Conservation (phyloP, 2,888 invertebrate species). For the Apamea anceps region DNA sequence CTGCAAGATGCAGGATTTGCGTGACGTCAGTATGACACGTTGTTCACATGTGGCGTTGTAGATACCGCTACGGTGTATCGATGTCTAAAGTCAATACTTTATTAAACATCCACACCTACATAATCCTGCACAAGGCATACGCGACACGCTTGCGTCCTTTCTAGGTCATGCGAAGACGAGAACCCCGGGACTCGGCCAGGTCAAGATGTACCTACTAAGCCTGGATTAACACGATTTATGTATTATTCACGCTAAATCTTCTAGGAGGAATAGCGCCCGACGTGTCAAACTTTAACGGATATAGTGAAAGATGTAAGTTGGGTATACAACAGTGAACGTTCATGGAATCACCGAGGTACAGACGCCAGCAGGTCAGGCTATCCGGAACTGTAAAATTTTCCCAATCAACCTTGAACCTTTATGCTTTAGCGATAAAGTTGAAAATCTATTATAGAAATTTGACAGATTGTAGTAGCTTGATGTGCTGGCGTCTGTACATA, state of each 20-base stretch:
- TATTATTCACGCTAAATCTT: conserved; percentile 19
- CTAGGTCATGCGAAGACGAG: conserved; percentile 42
- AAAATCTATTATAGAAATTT: too few relatives aligned
- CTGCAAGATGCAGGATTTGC: too few relatives aligned
- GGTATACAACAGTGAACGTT: background rate
- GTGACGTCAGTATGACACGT: too few relatives aligned
- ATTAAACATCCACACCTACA: background rate
- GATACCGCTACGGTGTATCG: background rate
- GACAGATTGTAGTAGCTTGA: too few relatives aligned
- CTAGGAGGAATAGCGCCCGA: background rate
- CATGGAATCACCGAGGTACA: background rate
- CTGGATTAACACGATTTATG: conserved; percentile 22
- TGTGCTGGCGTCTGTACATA: too few relatives aligned
- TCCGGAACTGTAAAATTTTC: too few relatives aligned
- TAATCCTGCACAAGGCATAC: conserved; percentile 5
- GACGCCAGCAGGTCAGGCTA: too few relatives aligned
- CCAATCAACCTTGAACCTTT: too few relatives aligned
- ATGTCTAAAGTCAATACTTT: background rate
- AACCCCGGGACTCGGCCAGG: conserved; percentile 23
- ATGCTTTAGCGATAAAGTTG: too few relatives aligned
- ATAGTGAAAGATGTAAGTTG: background rate
- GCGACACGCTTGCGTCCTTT: conserved; percentile 6
- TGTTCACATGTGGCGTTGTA: too few relatives aligned
- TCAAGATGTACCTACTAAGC: conserved; percentile 40
- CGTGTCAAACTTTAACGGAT: conserved; percentile 9